phyloP scores from a whole-genome alignment of 2,888 invertebrate species.

The Clepsis dumicolana region DNA sequence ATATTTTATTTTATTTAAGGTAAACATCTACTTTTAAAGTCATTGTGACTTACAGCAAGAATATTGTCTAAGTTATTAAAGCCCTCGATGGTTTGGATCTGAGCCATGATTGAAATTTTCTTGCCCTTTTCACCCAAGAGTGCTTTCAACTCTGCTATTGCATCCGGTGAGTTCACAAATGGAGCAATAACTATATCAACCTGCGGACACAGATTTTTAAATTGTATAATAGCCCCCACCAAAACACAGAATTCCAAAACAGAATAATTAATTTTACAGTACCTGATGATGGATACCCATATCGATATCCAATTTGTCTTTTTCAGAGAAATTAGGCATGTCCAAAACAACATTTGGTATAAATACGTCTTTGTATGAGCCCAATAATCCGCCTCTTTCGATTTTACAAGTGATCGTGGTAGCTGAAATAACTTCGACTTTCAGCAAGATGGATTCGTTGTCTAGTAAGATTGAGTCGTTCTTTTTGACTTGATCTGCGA shows the following conservation, averaged over 20 bases:
- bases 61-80: conserved; percentile 72
- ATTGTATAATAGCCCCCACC: too few relatives aligned
- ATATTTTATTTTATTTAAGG: background rate
- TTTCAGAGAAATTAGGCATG: conserved; percentile 74
- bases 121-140: conserved; percentile 74
- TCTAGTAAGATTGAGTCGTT: conserved; percentile 80
- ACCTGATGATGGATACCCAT: conserved; percentile 75
- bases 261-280: background rate
- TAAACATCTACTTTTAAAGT: background rate
- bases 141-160: conserved; percentile 63
- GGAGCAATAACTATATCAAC: conserved; percentile 73
- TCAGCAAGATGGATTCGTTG: conserved; percentile 92
- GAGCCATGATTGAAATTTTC: conserved; percentile 72
- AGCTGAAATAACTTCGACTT: conserved; percentile 85
- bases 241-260: background rate
- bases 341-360: conserved; percentile 71
- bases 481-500: conserved; percentile 80
- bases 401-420: conserved; percentile 76
- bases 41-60: conserved; percentile 57
- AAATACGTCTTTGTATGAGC: conserved; percentile 76
- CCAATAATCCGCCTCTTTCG: conserved; percentile 71
- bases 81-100: conserved; percentile 73
- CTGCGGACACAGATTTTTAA: conserved; percentile 58
- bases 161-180: conserved; percentile 59
- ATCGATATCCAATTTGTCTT: conserved; percentile 68